A percentile compares a stretch with the other conserved stretches of the same genome.
Evolutionary conservation across 2,888 invertebrate genomes (phyloP).

Genomic region (Tiliacea aurago): DNA sequence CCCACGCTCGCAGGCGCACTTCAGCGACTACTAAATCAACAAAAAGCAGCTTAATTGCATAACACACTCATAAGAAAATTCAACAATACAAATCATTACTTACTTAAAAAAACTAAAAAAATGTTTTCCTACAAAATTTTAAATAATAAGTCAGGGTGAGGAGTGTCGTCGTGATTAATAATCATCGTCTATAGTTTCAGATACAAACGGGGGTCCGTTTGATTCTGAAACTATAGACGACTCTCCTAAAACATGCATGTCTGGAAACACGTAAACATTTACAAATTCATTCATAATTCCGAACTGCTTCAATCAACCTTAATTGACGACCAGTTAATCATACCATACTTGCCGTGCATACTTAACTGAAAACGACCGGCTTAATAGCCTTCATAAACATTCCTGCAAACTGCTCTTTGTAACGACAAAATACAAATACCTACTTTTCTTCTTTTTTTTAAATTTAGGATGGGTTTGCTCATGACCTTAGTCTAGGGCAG

Average conservation of each 20-base stretch:
- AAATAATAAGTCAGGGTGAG: too few relatives aligned
- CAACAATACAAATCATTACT: too few relatives aligned
- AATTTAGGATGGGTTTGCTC: too few relatives aligned
- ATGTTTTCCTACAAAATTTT: too few relatives aligned
- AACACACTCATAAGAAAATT: not conserved
- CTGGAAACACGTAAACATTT: not conserved
- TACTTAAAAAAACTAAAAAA: too few relatives aligned
- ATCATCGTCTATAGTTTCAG: too few relatives aligned
- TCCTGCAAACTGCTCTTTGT: not conserved
- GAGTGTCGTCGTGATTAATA: too few relatives aligned
- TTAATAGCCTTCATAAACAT: not conserved
- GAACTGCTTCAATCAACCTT: not conserved
- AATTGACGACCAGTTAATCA: not conserved
- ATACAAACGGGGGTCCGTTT: not conserved
- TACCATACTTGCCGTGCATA: not conserved
- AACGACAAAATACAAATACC: slow-evolving; percentile 9
- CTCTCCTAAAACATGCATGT: not conserved
- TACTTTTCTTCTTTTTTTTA: too few relatives aligned
- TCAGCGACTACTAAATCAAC: not conserved
- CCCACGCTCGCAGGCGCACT: not conserved
- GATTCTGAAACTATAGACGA: not conserved
- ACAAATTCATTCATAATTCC: not conserved
- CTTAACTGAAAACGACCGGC: not conserved
- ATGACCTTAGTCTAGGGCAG: too few relatives aligned
- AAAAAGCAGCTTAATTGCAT: not conserved